Base-by-base conservation (phyloP, 2,797 vertebrate species). In the Mastacembelus armatus region DNA sequence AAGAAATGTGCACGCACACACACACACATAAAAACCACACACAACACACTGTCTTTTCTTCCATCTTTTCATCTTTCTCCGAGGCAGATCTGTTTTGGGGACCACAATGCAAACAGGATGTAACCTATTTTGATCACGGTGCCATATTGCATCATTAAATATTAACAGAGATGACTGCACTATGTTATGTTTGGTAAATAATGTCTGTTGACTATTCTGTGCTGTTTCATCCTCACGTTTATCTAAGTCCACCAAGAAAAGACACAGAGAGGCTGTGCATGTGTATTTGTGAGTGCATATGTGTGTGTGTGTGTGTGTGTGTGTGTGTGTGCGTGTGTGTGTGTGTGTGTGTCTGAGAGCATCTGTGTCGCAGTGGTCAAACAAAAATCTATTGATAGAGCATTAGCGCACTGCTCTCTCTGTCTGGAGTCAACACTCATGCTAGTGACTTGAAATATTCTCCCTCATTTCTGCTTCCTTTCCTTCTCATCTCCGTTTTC, bases 71-170 rank as follows among this genome's bases (percentile, higher is more conserved):
- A 58, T 80, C 82, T 87, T 65, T 83, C 64, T 84, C 55, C 69
- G 47, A 83, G 66, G 80, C 80, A 63, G 78, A 83, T 83, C 69
- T 83, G 87, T 77, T 91, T 88, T 88, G 85, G 85, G 84, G 84
- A 81, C 85, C 76, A 89, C 83, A 90, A 90, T 89, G 83, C 86
- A 89, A 91, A 91, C 90, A 89, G 90, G 89, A 90, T 93, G 88
- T 91, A 93, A 92, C 91, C 93, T 91, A 93, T 93, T 94, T 94
- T 90, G 86, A 91, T 93, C 88, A 81, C 63, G 56, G 83, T 88
- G 91, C 89, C 93, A 94, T 95, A 95, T 93, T 94, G 93, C 85
- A 88, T 91, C 88, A 92, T 95, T 65, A 94, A 94, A 93, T 93
- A 94, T 94, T 94, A 91, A 94, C 71, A 65, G 59, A 74, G 63